Evolutionary conservation across 2,113 vertebrate species (phyloP).

Genomic region (Actenoides hombroni): DNA sequence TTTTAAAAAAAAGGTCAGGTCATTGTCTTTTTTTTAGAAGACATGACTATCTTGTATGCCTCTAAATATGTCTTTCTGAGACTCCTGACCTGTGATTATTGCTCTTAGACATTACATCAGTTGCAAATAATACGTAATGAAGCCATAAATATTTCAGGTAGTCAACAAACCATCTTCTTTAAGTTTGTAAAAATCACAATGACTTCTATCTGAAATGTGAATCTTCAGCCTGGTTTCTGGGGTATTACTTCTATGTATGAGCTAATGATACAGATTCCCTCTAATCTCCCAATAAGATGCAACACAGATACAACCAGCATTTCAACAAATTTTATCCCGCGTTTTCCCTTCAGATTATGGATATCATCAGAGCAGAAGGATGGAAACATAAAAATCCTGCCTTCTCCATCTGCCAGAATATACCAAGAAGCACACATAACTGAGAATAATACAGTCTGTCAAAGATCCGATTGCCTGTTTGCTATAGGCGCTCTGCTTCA

Average conservation of each 20-base stretch:
- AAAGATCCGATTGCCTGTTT: not conserved
- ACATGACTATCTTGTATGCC: conserved; percentile 24
- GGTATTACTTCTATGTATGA: not conserved
- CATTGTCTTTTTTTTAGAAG: not conserved
- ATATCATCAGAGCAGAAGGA: not conserved
- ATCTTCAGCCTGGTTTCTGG: not conserved
- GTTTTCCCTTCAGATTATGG: not conserved
- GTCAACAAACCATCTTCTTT: not conserved
- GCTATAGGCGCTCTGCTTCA: not conserved
- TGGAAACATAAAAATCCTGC: not conserved
- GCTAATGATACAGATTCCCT: not conserved
- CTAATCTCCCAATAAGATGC: not conserved
- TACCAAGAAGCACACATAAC: not conserved
- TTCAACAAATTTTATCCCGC: not conserved
- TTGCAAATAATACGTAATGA: conserved; percentile 62
- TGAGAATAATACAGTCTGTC: not conserved
- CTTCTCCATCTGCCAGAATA: not conserved
- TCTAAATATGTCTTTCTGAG: conserved; percentile 44
- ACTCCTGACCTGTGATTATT: conserved; percentile 26
- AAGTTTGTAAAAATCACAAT: conserved; percentile 1
- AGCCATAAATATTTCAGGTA: conserved; percentile 63
- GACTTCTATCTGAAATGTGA: not conserved
- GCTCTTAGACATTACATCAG: conserved; percentile 68
- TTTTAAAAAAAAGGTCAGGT: not conserved
- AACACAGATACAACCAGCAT: not conserved